A percentile compares a stretch with the other conserved stretches of the same genome.
Evolutionary conservation across 2,797 vertebrate species (phyloP).

Genomic region (Paramormyrops hopkinsi): DNA sequence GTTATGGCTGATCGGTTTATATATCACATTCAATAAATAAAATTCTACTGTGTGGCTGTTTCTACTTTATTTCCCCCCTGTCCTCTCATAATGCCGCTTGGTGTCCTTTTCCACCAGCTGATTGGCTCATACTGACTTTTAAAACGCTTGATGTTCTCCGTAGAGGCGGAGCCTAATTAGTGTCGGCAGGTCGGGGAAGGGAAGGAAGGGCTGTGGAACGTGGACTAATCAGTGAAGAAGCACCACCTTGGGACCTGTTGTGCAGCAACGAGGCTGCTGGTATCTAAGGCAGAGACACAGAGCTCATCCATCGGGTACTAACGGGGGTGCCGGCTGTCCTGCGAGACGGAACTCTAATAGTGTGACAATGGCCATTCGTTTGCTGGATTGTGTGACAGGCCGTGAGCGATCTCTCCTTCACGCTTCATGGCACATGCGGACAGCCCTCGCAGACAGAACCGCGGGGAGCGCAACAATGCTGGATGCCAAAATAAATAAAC

Average conservation of each 20-base stretch:
- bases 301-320: neutral
- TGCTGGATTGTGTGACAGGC: neutral
- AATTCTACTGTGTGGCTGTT: neutral
- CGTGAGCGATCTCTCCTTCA: neutral
- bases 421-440: neutral
- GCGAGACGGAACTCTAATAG: neutral
- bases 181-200: neutral
- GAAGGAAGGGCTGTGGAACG: neutral
- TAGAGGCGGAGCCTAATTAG: neutral
- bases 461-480: neutral
- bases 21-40: neutral
- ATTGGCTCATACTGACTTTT: neutral
- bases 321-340: neutral
- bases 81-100: neutral
- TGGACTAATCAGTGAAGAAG: neutral
- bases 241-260: neutral
- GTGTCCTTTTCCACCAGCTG: neutral
- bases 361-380: conserved; percentile 5
- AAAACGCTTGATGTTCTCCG: neutral
- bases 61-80: neutral
- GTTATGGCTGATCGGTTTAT: neutral
- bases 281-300: neutral
- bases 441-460: neutral
- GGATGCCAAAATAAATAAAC: neutral
- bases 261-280: neutral